phyloP scores from a whole-genome alignment of 2,797 vertebrate genomes.

The Pseudochirops corinnae region DNA sequence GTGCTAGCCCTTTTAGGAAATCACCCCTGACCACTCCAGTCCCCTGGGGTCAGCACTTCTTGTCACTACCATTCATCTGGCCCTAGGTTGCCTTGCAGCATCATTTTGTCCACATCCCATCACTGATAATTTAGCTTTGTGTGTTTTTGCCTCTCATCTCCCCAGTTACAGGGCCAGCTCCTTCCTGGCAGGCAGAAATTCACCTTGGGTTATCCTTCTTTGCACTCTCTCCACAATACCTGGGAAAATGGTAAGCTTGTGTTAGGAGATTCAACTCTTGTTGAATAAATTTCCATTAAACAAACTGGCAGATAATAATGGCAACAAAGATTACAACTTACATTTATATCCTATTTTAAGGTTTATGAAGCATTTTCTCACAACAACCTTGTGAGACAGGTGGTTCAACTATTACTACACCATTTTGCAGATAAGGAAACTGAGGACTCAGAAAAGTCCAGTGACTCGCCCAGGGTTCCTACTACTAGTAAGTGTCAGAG shows the following conservation, averaged over 20 bases:
- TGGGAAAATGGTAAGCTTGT: not conserved
- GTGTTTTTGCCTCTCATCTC: not conserved
- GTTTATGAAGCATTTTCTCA: not conserved
- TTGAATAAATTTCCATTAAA: accelerated
- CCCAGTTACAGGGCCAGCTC: not conserved
- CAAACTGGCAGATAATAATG: not conserved
- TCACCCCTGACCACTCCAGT: not conserved
- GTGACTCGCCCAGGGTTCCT: not conserved
- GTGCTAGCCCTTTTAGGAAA: not conserved
- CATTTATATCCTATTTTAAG: not conserved
- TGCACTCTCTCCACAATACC: not conserved
- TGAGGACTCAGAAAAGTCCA: not conserved
- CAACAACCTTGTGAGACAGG: not conserved
- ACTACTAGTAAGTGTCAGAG: not conserved
- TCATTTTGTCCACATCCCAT: not conserved
- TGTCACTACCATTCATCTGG: not conserved
- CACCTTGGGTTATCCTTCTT: not conserved
- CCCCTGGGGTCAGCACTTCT: not conserved
- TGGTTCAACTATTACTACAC: not conserved
- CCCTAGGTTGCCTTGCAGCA: not conserved
- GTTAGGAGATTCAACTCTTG: not conserved
- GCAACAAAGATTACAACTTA: not conserved
- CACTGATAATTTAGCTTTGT: not conserved
- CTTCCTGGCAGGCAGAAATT: not conserved
- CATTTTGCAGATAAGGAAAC: not conserved